Percentiles rank a stretch among this genome's conserved stretches.
These are phyloP conservation scores for Drosophila sordidula DNA, from an alignment of 2,888 invertebrate species.

Conservation along the genomic window DNA sequence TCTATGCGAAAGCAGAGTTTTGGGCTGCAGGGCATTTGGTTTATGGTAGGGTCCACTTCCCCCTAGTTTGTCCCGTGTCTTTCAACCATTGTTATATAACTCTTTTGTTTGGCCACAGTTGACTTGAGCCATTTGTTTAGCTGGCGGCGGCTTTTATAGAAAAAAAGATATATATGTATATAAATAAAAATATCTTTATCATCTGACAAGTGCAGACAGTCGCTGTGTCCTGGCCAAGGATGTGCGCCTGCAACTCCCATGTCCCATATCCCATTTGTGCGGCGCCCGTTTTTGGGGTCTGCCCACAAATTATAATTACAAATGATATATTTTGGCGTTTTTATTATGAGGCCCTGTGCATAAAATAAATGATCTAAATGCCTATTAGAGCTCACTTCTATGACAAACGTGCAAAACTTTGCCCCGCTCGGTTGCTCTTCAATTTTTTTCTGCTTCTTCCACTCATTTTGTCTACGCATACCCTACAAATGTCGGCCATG, in stretches of 20 bases:
- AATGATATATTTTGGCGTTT: slow-evolving; percentile 72
- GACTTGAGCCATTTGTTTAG: slow-evolving; percentile 69
- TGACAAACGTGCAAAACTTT: slow-evolving; percentile 65
- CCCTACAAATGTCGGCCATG: slow-evolving; percentile 13
- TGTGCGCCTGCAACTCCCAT: slow-evolving; percentile 7
- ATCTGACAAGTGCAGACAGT: slow-evolving; percentile 62
- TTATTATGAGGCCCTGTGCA: slow-evolving; percentile 69
- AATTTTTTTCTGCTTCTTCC: slow-evolving; percentile 3
- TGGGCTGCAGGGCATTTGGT: slow-evolving; percentile 41
- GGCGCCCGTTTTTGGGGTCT: not conserved
- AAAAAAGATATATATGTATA: too few species aligned
- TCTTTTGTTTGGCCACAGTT: slow-evolving; percentile 71
- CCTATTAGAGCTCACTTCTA: slow-evolving; percentile 58
- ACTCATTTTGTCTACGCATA: slow-evolving; percentile 15
- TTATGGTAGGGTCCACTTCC: slow-evolving; percentile 19
- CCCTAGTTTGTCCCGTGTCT: slow-evolving; percentile 23
- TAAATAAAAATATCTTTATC: slow-evolving; percentile 51
- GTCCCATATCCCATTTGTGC: not conserved
- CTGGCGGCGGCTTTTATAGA: slow-evolving; percentile 23
- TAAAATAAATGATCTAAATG: slow-evolving; percentile 67
- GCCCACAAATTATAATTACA: slow-evolving; percentile 71
- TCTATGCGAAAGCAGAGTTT: slow-evolving; percentile 1
- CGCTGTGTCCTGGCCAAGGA: slow-evolving; percentile 3
- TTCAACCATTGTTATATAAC: slow-evolving; percentile 63
- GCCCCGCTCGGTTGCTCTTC: slow-evolving; percentile 21